Evolutionary conservation across 92 coral and sea anemone species (phyloP).

Genomic region (Parazoanthus swiftii): DNA sequence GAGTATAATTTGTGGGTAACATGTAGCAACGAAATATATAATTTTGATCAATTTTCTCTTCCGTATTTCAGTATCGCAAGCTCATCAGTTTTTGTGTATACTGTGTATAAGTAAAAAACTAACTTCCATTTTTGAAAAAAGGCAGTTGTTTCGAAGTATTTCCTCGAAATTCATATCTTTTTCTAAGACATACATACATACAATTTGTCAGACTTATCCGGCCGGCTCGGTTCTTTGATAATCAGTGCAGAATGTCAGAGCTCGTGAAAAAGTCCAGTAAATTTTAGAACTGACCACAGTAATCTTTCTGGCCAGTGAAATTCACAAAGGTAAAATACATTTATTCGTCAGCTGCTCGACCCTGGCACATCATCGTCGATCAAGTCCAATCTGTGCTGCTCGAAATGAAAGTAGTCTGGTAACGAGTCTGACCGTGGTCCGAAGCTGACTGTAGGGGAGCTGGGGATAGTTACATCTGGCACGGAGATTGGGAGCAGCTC

Average conservation of each 20-base stretch:
- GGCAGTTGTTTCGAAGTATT: background rate
- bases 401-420: slow-evolving; percentile 41
- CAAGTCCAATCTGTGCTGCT: slow-evolving; percentile 31
- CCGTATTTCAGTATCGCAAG: background rate
- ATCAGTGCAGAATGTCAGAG: background rate
- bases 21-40: too few species aligned
- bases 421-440: slow-evolving; percentile 36
- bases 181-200: background rate
- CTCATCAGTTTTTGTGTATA: background rate
- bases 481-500: slow-evolving; percentile 48
- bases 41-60: too few species aligned
- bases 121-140: too few species aligned
- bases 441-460: slow-evolving; percentile 58
- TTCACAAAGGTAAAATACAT: background rate
- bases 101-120: background rate
- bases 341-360: slow-evolving; percentile 32
- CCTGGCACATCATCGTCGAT: slow-evolving; percentile 30
- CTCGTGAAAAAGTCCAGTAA: background rate
- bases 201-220: background rate
- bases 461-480: slow-evolving; percentile 66
- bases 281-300: background rate
- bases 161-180: background rate
- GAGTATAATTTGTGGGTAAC: background rate
- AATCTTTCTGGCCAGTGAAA: background rate
- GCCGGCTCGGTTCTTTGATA: background rate